These are phyloP conservation scores for Pristionchus mayeri DNA, from an alignment of 2,888 invertebrate species.

Conservation along the genomic window DNA sequence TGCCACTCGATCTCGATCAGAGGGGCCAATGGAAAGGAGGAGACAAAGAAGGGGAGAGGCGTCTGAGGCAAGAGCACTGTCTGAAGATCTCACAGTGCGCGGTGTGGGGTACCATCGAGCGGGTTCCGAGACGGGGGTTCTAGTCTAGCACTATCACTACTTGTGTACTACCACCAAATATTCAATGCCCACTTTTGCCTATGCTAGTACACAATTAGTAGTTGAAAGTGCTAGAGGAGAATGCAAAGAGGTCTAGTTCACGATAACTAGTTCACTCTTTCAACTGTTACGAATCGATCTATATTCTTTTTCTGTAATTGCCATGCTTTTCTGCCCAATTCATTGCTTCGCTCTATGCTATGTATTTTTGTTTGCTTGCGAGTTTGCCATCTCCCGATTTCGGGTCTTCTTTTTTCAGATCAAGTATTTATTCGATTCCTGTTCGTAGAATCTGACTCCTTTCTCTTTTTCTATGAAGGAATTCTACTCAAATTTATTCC, in stretches of 20 bases:
- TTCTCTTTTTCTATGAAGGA: neutral
- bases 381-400: neutral
- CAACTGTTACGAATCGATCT: too few species aligned
- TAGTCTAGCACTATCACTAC: too few species aligned
- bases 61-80: conserved; percentile 38
- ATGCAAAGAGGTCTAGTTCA: too few species aligned
- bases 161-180: too few species aligned
- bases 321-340: neutral
- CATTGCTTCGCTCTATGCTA: neutral
- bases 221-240: too few species aligned
- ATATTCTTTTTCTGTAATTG: neutral
- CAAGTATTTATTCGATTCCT: neutral
- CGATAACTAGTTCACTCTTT: too few species aligned
- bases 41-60: neutral
- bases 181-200: too few species aligned
- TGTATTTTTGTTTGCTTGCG: conserved; percentile 12
- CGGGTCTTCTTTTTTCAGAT: conserved; percentile 6
- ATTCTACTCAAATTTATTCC: neutral
- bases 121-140: neutral
- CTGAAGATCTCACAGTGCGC: conserved; percentile 12
- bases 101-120: conserved; percentile 2
- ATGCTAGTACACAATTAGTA: too few species aligned
- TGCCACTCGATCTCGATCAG: conserved; percentile 4
- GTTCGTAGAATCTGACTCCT: neutral
- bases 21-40: neutral